These are phyloP conservation scores for Bambusicola thoracicus DNA, from an alignment of 2,113 vertebrate species.

Conservation along the genomic window DNA sequence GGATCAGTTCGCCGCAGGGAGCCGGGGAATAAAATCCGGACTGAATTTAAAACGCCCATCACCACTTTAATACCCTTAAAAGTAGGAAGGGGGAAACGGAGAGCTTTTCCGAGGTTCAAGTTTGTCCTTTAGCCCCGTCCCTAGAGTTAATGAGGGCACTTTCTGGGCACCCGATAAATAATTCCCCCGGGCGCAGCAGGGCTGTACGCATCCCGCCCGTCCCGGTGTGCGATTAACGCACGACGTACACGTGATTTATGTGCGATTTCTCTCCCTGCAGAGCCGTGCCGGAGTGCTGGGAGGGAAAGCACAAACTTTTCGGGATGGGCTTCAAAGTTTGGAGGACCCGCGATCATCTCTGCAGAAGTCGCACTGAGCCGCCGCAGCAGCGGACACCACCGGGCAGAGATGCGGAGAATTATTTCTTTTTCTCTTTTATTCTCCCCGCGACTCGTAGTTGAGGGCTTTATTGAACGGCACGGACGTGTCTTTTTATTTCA, in stretches of 20 bases:
- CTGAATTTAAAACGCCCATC: slow-evolving; percentile 45
- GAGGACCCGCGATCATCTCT: not conserved
- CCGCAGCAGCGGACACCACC: not conserved
- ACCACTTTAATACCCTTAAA: slow-evolving; percentile 38
- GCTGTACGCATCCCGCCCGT: not conserved
- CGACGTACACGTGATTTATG: not conserved
- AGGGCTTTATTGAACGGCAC: not conserved
- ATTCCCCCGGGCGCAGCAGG: not conserved
- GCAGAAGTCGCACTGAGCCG: not conserved
- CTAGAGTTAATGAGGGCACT: slow-evolving; percentile 4
- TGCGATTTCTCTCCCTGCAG: not conserved
- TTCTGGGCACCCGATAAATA: not conserved
- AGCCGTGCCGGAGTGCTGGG: not conserved
- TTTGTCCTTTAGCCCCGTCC: slow-evolving; percentile 11
- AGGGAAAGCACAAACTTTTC: not conserved
- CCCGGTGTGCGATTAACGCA: not conserved
- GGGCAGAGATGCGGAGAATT: not conserved
- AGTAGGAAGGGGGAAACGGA: not conserved
- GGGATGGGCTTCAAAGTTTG: not conserved
- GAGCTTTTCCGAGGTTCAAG: not conserved
- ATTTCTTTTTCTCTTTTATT: not conserved
- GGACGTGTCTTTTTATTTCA: not conserved
- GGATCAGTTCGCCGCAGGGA: slow-evolving; percentile 61
- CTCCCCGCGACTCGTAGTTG: not conserved
- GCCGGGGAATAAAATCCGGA: slow-evolving; percentile 40